These are phyloP conservation scores for Chaetops frenatus DNA, from an alignment of 2,113 vertebrate species.

Conservation along the genomic window DNA sequence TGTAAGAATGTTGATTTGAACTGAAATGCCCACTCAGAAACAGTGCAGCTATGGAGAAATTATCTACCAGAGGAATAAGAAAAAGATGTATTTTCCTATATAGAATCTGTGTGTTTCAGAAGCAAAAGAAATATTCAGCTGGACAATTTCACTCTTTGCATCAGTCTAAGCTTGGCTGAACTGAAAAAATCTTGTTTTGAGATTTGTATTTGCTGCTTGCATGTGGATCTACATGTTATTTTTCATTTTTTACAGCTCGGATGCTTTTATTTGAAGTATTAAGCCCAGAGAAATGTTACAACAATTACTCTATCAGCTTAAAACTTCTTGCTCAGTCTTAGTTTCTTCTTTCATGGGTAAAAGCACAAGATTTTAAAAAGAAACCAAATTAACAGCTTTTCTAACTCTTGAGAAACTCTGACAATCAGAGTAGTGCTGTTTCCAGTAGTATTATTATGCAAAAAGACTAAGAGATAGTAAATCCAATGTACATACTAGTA, in stretches of 20 bases:
- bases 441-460: neutral
- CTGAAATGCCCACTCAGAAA: neutral
- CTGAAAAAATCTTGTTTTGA: neutral
- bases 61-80: neutral
- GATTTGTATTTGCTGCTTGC: neutral
- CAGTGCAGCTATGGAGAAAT: neutral
- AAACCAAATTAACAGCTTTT: neutral
- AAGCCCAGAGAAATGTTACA: neutral
- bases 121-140: neutral
- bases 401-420: neutral
- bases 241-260: neutral
- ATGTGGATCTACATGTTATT: neutral
- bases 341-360: neutral
- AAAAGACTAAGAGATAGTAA: neutral
- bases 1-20: neutral
- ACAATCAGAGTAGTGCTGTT: neutral
- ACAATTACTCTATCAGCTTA: neutral
- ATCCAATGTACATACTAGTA: neutral
- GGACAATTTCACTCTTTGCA: neutral
- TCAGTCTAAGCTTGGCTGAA: neutral
- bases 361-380: neutral
- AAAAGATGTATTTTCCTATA: neutral
- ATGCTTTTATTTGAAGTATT: neutral
- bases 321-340: neutral
- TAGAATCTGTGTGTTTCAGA: neutral